A percentile compares a stretch with the other conserved stretches of the same genome.
These are phyloP conservation scores for Emberiza fucata DNA, from an alignment of 2,113 vertebrate species.

Conservation along the genomic window DNA sequence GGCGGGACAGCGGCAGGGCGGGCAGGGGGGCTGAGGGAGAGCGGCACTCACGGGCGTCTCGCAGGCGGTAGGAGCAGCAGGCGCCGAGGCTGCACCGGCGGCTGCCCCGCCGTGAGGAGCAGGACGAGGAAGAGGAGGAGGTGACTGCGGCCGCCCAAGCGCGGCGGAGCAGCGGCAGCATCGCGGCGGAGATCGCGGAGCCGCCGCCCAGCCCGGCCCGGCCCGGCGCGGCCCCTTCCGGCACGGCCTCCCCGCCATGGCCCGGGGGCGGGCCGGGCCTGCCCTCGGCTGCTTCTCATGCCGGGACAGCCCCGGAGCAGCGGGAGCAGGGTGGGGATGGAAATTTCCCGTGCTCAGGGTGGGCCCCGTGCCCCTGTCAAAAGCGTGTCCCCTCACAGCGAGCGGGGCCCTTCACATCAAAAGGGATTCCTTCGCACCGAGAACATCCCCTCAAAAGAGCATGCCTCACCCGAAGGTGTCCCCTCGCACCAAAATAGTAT, in stretches of 20 bases:
- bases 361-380: fast-evolving
- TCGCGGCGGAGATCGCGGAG: neutral
- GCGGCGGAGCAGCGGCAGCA: neutral
- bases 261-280: fast-evolving
- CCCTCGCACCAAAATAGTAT: neutral
- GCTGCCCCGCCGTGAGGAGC: neutral
- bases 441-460: neutral
- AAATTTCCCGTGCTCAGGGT: fast-evolving
- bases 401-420: fast-evolving
- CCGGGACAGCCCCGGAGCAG: fast-evolving
- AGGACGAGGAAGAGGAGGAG: fast-evolving
- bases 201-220: neutral
- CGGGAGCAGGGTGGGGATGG: fast-evolving
- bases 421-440: fast-evolving
- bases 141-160: neutral
- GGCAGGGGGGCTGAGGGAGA: neutral
- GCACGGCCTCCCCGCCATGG: neutral
- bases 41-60: conserved; percentile 79
- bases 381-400: fast-evolving
- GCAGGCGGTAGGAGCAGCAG: conserved; percentile 83
- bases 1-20: neutral
- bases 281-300: fast-evolving
- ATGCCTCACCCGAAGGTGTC: too few species aligned
- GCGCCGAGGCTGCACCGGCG: conserved; percentile 79
- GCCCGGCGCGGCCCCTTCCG: neutral